Evolutionary conservation across 2,888 invertebrate genomes (phyloP).

Genomic region (Ophioninae sp.): DNA sequence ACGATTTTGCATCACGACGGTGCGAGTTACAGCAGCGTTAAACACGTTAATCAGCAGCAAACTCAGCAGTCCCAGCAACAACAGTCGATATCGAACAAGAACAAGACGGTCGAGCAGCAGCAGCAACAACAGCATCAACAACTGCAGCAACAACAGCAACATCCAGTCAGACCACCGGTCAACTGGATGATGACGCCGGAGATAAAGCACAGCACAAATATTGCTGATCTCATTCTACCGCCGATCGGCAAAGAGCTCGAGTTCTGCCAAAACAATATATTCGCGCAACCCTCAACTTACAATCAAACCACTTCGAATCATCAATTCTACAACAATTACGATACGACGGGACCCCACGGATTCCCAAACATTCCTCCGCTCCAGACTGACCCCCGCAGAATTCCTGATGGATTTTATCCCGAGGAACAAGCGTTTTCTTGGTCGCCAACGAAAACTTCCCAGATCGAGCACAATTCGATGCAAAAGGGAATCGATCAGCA

Average conservation of each 20-base stretch:
- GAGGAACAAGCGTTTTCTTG: conserved; percentile 83
- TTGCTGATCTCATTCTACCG: conserved; percentile 81
- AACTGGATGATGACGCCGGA: conserved; percentile 86
- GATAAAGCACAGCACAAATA: conserved; percentile 78
- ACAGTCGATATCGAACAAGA: conserved; percentile 32
- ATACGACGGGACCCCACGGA: conserved; percentile 73
- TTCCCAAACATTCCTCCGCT: conserved; percentile 77
- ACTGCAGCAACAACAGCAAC: conserved; percentile 70
- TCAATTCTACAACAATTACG: conserved; percentile 80
- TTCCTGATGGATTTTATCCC: conserved; percentile 73
- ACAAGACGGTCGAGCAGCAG: conserved; percentile 49
- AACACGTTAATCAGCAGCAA: conserved; percentile 68
- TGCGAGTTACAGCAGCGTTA: conserved; percentile 66
- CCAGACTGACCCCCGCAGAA: conserved; percentile 75
- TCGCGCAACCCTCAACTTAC: conserved; percentile 76
- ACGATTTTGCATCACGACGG: conserved; percentile 72
- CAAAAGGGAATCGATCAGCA: conserved; percentile 76
- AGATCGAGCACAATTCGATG: conserved; percentile 76
- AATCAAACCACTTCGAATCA: conserved; percentile 75
- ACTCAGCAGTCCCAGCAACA: conserved; percentile 54
- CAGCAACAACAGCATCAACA: conserved; percentile 64
- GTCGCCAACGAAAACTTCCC: conserved; percentile 83
- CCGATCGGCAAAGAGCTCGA: conserved; percentile 81
- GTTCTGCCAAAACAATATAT: conserved; percentile 79
- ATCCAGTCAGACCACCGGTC: conserved; percentile 81